These are phyloP conservation scores for Hirtodrosophila confusa DNA, from an alignment of 2,888 invertebrate genomes.

Conservation along the genomic window DNA sequence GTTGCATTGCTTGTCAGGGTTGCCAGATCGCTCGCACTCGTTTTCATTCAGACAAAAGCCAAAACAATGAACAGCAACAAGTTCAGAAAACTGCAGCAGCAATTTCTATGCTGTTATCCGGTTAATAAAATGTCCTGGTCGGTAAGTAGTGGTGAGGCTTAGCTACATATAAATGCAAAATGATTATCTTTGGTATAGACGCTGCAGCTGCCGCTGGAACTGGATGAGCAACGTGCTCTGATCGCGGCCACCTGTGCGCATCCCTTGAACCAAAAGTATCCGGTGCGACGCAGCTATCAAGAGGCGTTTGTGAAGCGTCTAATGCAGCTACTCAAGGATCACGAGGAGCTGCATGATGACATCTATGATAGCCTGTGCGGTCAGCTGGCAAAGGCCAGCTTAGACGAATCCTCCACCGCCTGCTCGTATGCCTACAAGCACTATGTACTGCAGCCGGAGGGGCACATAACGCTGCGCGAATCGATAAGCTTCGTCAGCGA, in stretches of 20 bases:
- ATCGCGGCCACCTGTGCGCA: slow-evolving; percentile 86
- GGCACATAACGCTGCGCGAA: slow-evolving; percentile 87
- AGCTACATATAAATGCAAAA: slow-evolving; percentile 1
- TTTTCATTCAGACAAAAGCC: neutral
- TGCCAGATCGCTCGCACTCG: slow-evolving; percentile 36
- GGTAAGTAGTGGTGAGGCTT: slow-evolving; percentile 34
- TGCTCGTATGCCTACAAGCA: slow-evolving; percentile 86
- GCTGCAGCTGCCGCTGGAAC: slow-evolving; percentile 45
- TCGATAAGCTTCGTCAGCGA: slow-evolving; percentile 89
- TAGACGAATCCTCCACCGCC: neutral
- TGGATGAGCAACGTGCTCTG: slow-evolving; percentile 87
- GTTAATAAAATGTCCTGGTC: slow-evolving; percentile 75
- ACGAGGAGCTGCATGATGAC: slow-evolving; percentile 87
- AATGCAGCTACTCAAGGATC: slow-evolving; percentile 86
- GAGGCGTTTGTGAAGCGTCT: slow-evolving; percentile 88
- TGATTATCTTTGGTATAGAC: slow-evolving; percentile 24
- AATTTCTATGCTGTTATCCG: slow-evolving; percentile 82
- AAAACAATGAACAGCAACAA: slow-evolving; percentile 40
- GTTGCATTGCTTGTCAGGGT: slow-evolving; percentile 8
- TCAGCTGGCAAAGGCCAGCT: slow-evolving; percentile 30
- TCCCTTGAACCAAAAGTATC: slow-evolving; percentile 86
- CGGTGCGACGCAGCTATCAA: slow-evolving; percentile 87
- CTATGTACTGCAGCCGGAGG: slow-evolving; percentile 83
- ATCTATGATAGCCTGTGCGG: slow-evolving; percentile 86
- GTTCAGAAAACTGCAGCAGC: slow-evolving; percentile 60